Evolutionary conservation across 2,888 invertebrate genomes (phyloP).

Genomic region (Gymnocheta viridis): DNA sequence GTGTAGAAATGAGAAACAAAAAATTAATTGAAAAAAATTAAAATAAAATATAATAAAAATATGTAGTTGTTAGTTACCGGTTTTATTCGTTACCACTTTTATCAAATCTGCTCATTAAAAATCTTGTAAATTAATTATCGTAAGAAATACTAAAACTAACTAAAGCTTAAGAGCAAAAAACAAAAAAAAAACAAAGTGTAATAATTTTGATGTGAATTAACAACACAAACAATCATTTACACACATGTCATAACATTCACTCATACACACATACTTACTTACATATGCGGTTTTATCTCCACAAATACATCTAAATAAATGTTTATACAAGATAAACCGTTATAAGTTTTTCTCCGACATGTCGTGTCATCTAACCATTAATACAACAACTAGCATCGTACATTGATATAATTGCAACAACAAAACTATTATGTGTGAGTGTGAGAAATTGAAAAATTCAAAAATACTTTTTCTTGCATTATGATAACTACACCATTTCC

Average conservation of each 20-base stretch:
- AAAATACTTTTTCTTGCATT: not conserved
- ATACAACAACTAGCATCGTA: slow-evolving; percentile 21
- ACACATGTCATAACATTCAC: slow-evolving; percentile 10
- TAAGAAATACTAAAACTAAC: slow-evolving; percentile 6
- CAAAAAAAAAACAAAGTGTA: too few relatives aligned
- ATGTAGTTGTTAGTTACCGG: not conserved
- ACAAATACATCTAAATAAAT: slow-evolving; percentile 1
- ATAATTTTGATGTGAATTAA: slow-evolving; percentile 28
- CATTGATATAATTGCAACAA: slow-evolving; percentile 23
- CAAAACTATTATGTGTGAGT: not conserved
- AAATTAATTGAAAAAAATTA: not conserved
- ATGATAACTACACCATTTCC: slow-evolving; percentile 12
- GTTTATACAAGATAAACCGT: slow-evolving; percentile 59
- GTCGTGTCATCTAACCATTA: slow-evolving; percentile 63
- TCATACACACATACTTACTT: not conserved
- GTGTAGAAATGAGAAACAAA: slow-evolving; percentile 14
- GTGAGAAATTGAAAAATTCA: not conserved
- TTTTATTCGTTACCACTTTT: not conserved
- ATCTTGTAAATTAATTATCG: slow-evolving; percentile 43
- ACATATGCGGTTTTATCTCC: not conserved
- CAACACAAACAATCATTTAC: not conserved
- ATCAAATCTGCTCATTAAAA: slow-evolving; percentile 55
- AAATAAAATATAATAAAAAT: not conserved
- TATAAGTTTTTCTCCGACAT: slow-evolving; percentile 38
- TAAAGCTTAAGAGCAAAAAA: not conserved